phyloP scores from a whole-genome alignment of 2,113 vertebrate genomes.

The Pachypanchax playfairii region DNA sequence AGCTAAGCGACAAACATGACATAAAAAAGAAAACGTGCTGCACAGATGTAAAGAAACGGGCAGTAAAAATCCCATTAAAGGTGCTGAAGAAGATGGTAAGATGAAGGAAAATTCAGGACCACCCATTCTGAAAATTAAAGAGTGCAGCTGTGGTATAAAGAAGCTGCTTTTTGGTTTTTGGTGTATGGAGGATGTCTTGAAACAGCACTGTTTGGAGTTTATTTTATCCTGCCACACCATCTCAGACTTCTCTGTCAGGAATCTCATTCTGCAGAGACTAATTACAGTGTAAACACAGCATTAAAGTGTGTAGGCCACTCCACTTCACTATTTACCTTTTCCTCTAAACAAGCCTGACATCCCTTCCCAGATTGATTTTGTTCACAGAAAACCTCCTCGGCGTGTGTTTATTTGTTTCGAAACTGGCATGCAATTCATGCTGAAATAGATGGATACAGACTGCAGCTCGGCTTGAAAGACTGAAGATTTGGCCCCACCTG shows the following conservation, averaged over 20 bases:
- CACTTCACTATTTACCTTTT: constrained; percentile 77
- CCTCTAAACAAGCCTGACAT: constrained; percentile 76
- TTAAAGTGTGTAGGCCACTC: constrained; percentile 79
- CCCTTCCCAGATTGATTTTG: constrained; percentile 69
- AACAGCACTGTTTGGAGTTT: constrained; percentile 76
- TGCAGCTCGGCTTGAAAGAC: constrained; percentile 77
- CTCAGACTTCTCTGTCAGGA: constrained; percentile 77
- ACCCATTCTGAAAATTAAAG: constrained; percentile 76
- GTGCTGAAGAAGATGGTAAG: constrained; percentile 26
- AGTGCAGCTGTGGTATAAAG: constrained; percentile 75
- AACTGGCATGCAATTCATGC: constrained; percentile 58
- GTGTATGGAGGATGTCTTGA: constrained; percentile 80
- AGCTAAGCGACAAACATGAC: constrained; percentile 62
- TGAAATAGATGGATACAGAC: constrained; percentile 70
- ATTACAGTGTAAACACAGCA: constrained; percentile 93
- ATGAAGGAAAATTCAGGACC: constrained; percentile 56
- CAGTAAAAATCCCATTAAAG: constrained; percentile 35
- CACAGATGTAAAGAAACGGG: constrained; percentile 38
- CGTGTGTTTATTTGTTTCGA: constrained; percentile 73
- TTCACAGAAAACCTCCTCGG: constrained; percentile 59
- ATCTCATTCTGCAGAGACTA: constrained; percentile 79
- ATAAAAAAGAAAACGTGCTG: constrained; percentile 19
- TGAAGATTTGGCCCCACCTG: constrained; percentile 47
- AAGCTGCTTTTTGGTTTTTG: constrained; percentile 75
- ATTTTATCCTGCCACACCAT: constrained; percentile 74